Evolutionary conservation across 2,888 invertebrate species (phyloP).

Genomic region (Mantis religiosa): DNA sequence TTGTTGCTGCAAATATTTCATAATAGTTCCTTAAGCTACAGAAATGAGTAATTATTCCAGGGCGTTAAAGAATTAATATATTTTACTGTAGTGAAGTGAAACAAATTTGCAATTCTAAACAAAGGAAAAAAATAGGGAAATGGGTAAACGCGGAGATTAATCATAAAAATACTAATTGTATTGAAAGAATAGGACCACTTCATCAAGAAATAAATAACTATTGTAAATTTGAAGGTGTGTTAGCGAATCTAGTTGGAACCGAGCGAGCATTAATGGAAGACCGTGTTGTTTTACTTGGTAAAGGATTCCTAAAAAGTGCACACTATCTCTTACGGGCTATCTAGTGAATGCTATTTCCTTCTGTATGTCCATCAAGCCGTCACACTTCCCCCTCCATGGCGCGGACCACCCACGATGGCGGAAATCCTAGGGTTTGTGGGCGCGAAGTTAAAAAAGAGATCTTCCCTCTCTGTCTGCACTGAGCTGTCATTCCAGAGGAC

Average conservation of each 20-base stretch:
- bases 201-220: too few species aligned
- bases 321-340: neutral
- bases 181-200: too few species aligned
- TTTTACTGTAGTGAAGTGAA: too few species aligned
- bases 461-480: neutral
- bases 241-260: neutral
- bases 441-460: slow-evolving; percentile 11
- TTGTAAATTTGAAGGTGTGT: too few species aligned
- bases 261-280: neutral
- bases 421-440: slow-evolving; percentile 17
- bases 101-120: too few species aligned
- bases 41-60: too few species aligned
- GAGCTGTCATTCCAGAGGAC: slow-evolving; percentile 5
- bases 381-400: neutral
- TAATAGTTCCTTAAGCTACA: too few species aligned
- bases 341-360: neutral
- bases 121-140: too few species aligned
- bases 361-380: slow-evolving; percentile 7
- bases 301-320: neutral
- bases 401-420: slow-evolving; percentile 14
- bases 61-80: too few species aligned
- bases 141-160: too few species aligned
- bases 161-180: too few species aligned
- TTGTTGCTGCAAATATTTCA: too few species aligned
- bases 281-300: neutral